phyloP scores from a whole-genome alignment of 2,888 invertebrate genomes.

The Patella caerulea region DNA sequence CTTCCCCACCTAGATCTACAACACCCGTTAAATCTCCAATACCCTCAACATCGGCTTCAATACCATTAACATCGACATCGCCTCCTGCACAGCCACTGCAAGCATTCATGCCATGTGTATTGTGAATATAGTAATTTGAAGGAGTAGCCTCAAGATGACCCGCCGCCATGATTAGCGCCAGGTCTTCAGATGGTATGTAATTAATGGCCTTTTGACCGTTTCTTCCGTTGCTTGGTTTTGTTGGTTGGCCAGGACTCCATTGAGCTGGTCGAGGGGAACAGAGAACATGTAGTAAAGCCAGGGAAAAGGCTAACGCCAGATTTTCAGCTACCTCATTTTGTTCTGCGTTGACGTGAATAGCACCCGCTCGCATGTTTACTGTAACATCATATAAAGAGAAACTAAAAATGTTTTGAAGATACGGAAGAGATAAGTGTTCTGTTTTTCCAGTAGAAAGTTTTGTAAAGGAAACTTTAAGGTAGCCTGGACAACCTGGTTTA shows the following conservation, averaged over 20 bases:
- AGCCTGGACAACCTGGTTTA: slow-evolving; percentile 66
- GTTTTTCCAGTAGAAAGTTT: slow-evolving; percentile 47
- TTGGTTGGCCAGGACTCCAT: slow-evolving; percentile 35
- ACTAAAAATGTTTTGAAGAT: slow-evolving; percentile 49
- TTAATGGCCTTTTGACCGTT: slow-evolving; percentile 31
- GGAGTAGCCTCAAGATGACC: slow-evolving; percentile 71
- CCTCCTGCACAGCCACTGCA: slow-evolving; percentile 55
- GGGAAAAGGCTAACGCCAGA: slow-evolving; percentile 72
- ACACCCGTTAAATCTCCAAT: neutral
- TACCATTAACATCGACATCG: slow-evolving; percentile 7
- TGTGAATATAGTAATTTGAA: slow-evolving; percentile 64
- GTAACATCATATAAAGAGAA: slow-evolving; percentile 50
- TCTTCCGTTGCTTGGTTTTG: slow-evolving; percentile 26
- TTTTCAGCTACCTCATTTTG: slow-evolving; percentile 71
- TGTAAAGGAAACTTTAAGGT: slow-evolving; percentile 60
- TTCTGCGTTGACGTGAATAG: slow-evolving; percentile 51
- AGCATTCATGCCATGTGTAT: slow-evolving; percentile 46
- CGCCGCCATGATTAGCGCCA: slow-evolving; percentile 71
- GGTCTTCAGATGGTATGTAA: slow-evolving; percentile 59
- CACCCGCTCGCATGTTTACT: slow-evolving; percentile 62
- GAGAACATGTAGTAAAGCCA: slow-evolving; percentile 74
- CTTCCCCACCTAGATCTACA: neutral
- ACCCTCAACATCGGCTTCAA: neutral
- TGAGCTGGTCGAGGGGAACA: slow-evolving; percentile 71
- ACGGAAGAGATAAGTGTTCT: slow-evolving; percentile 49